Evolutionary conservation across 2,797 vertebrate species (phyloP), one percentile per base, ranked within the genome.

Genomic region (Myoxocephalus aenaeus): DNA sequence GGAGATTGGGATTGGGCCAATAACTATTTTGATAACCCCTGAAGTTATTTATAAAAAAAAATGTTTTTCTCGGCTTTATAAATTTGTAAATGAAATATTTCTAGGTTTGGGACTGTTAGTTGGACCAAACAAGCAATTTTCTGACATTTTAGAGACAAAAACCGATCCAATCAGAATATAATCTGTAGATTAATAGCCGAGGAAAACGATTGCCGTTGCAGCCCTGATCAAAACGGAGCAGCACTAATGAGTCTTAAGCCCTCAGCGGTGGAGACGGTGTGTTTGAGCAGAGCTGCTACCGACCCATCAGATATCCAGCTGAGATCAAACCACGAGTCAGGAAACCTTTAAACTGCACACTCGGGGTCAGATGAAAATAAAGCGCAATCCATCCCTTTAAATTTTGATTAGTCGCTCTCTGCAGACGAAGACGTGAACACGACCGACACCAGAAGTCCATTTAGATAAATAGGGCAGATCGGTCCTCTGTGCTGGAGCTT

Each of bases 401-500:
- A 77, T 64, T 74, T 77, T 79, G 53, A 85, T 85, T 56, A 80
- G 68, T n/a, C 2, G 75, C 75, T 51, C 78, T 59, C 62, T 36
- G 22, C 62, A 61, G 71, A 61, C 1, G 13, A 36, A 57, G 65
- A 62, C 13, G 2, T 14, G 69, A 79, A 70, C 70, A 64, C 17
- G 62, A 70, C 63, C 65, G 54, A 80, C 77, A 77, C 4, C 59
- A 72, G 40, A 73, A 73, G 61, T 80, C 59, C 69, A 74, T 76
- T 77, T 58, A 57, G 58, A 56, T 61, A 72, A 81, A 78, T 5
- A 62, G 70, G 51, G 38, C 56, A 67, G 57, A 50, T 56, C 57
- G 20, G 22, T 25, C 48, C 27, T 27, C 77, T 69, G 36, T 20
- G 18, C 57, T 65, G 57, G 58, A 54, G 42, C 46, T 51, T 27